A percentile compares a stretch with the other conserved stretches of the same genome.
Conservation (phyloP, 2,113 vertebrate species). For the Carollia perspicillata region DNA sequence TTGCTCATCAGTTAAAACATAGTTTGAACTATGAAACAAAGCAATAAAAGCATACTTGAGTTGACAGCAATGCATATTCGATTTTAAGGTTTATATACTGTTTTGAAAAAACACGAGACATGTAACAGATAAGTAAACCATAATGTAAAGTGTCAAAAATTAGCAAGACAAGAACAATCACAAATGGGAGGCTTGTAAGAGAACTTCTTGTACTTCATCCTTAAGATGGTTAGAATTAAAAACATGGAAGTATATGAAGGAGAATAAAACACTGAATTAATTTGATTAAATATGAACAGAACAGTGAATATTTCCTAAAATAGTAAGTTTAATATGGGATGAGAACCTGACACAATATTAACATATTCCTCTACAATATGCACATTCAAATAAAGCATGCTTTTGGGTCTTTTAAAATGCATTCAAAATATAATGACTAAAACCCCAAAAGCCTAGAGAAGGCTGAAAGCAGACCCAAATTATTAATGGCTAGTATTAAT, state of each 20-base stretch:
- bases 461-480: background rate
- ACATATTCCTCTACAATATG: background rate
- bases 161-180: background rate
- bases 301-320: conserved; percentile 13
- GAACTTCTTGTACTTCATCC: background rate
- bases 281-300: background rate
- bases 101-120: background rate
- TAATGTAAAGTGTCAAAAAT: conserved; percentile 3
- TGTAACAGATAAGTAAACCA: background rate
- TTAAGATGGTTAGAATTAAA: background rate
- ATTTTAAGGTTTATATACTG: background rate
- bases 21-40: conserved; percentile 89
- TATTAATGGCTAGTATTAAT: background rate
- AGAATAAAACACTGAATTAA: background rate
- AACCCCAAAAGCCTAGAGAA: background rate
- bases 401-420: background rate
- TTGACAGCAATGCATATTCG: background rate
- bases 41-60: background rate
- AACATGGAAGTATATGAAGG: background rate
- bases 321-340: conserved; percentile 6
- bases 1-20: conserved; percentile 94
- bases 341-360: background rate
- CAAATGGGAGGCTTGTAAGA: background rate
- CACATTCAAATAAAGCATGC: background rate
- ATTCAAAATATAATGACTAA: conserved; percentile 1